A percentile compares a stretch with the other conserved stretches of the same genome.
Conservation (phyloP, 2,113 vertebrate genomes). For the Limanda limanda region DNA sequence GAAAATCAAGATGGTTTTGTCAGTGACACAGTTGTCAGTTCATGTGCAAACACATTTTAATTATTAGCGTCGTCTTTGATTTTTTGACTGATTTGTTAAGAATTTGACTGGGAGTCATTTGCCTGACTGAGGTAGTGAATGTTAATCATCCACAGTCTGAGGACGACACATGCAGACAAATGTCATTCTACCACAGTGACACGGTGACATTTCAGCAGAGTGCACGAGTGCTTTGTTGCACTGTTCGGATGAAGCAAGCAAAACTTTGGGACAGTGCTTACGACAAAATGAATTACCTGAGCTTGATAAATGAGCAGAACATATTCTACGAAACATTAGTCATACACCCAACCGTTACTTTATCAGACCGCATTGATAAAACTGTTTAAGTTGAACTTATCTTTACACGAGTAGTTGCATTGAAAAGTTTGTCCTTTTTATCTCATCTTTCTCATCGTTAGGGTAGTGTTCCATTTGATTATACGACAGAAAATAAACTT, state of each 20-base stretch:
- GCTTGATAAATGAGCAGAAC: constrained; percentile 31
- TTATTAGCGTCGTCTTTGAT: neutral
- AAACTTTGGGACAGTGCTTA: constrained; percentile 18
- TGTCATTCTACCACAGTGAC: neutral
- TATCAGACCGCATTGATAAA: constrained; percentile 44
- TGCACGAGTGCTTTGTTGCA: neutral
- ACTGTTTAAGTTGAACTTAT: neutral
- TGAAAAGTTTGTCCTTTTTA: neutral
- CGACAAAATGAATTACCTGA: constrained; percentile 41
- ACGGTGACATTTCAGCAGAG: constrained; percentile 17
- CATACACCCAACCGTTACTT: neutral
- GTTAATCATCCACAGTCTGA: constrained; percentile 27
- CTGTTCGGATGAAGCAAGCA: neutral
- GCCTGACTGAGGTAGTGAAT: constrained; percentile 60
- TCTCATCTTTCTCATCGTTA: constrained; percentile 12
- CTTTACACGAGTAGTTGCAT: constrained; percentile 11
- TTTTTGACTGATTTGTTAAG: neutral
- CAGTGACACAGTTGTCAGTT: neutral
- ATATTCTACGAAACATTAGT: constrained; percentile 8
- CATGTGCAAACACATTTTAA: constrained; percentile 3
- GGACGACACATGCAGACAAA: constrained; percentile 8
- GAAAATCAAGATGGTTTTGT: neutral
- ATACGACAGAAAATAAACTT: constrained; percentile 35
- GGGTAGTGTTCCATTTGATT: constrained; percentile 37
- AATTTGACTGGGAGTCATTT: constrained; percentile 1